These are phyloP conservation scores for Bombus fervidus DNA, from an alignment of 1,140 invertebrate genomes.

Conservation along the genomic window DNA sequence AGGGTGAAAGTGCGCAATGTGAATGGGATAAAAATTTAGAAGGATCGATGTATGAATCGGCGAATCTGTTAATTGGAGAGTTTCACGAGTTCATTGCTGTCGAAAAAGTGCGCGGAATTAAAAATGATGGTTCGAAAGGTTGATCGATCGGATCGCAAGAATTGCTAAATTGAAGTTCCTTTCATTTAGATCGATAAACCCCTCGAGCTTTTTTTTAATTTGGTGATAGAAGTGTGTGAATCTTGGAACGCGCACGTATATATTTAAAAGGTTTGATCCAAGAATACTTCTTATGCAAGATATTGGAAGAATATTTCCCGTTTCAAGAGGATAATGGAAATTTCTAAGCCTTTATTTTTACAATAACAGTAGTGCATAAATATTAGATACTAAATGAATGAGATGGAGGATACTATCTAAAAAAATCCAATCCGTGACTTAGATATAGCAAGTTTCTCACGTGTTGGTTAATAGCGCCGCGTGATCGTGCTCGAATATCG, in stretches of 20 bases:
- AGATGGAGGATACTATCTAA: neutral
- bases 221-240: neutral
- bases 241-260: neutral
- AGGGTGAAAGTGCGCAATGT: neutral
- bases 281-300: neutral
- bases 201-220: neutral
- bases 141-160: neutral
- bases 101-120: neutral
- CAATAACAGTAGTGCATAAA: neutral
- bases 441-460: slow-evolving; percentile 11
- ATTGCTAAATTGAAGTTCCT: neutral
- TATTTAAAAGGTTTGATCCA: neutral
- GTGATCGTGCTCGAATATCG: slow-evolving; percentile 23
- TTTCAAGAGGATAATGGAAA: neutral
- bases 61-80: neutral
- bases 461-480: neutral
- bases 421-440: too few relatives aligned
- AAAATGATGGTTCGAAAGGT: neutral
- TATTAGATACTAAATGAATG: too few relatives aligned
- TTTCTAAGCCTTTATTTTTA: neutral
- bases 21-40: neutral
- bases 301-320: neutral
- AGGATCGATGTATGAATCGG: neutral
- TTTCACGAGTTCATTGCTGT: neutral
- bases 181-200: neutral